Percentiles rank a stretch among this genome's conserved stretches.
phyloP scores from a whole-genome alignment of 2,888 invertebrate genomes.

The Tachina grossa region DNA sequence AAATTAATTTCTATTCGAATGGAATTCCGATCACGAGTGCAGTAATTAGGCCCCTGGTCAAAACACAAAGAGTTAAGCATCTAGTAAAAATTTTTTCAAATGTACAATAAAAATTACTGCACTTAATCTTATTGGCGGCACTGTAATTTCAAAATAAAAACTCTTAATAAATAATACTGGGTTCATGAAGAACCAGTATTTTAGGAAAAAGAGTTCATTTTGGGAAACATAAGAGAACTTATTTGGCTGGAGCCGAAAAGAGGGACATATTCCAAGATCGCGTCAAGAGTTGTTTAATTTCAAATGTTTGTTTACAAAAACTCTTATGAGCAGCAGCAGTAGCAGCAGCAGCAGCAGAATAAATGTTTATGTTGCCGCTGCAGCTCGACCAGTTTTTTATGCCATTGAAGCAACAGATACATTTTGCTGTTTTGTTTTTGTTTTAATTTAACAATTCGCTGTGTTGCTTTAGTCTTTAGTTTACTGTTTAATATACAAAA shows the following conservation, averaged over 20 bases:
- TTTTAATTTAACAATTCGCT: slow-evolving; percentile 39
- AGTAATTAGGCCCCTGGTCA: too few relatives aligned
- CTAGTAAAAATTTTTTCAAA: too few relatives aligned
- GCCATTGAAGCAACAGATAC: slow-evolving; percentile 61
- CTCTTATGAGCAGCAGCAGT: slow-evolving; percentile 9
- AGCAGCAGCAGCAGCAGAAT: slow-evolving; percentile 19
- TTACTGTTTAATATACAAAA: slow-evolving; percentile 69
- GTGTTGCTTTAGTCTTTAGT: slow-evolving; percentile 69
- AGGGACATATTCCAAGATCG: slow-evolving; percentile 19
- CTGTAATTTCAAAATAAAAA: slow-evolving; percentile 11
- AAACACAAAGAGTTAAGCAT: too few relatives aligned
- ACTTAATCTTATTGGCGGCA: background rate
- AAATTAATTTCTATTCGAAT: too few relatives aligned
- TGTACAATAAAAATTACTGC: background rate
- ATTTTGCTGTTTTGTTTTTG: slow-evolving; percentile 39
- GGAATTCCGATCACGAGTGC: too few relatives aligned
- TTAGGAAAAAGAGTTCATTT: slow-evolving; percentile 6
- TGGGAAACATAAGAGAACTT: slow-evolving; percentile 23
- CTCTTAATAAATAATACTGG: slow-evolving; percentile 12
- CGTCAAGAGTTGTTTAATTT: slow-evolving; percentile 23
- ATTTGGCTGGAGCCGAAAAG: background rate
- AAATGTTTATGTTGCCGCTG: slow-evolving; percentile 63
- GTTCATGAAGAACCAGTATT: slow-evolving; percentile 60
- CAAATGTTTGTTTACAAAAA: slow-evolving; percentile 58
- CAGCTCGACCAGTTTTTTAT: slow-evolving; percentile 59